Base-by-base conservation (phyloP, 2,888 invertebrate species). In the Emesis furor region DNA sequence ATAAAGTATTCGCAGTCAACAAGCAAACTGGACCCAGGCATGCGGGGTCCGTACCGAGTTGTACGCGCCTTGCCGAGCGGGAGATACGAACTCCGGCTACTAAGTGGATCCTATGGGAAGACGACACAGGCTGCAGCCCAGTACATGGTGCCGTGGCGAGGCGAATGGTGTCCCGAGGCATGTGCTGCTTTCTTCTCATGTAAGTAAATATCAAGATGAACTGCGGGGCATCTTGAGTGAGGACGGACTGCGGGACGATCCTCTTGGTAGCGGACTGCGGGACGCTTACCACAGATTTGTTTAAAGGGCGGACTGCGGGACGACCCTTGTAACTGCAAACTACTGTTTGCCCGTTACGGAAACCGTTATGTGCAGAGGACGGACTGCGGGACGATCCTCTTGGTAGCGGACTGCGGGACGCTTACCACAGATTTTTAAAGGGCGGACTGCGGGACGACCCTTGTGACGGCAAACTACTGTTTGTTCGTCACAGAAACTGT, bases 91-190 rank as follows among this genome's bases (percentile, higher is more conserved):
- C 78, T 86, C 42, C 51, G 74, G 17, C 65, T 88, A 30, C 69
- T 88, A n/a, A 72, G 73, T n/a, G 88, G 87, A 0, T 30, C 78
- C 0, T 86, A 84, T 62, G 86, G 87, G 0, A 87, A 88, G 55
- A 80, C 78, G 2, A 87, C 88, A 1, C 84, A 87, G 35, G 86
- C 88, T 1, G 84, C 86, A 0, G 86, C 84, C 3, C 76, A 86
- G 71, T 75, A 80, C 55, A 85, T 89, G 86, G 84, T 86, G 35
- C 81, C 79, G 0, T 86, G 84, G 85, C 80, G 81, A n/a, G 88
- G 85, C 3, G 84, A 87, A 37, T 85, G 84, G 87, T 73, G 67
- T 14, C 85, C 85, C 0, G 80, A 78, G 2, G 62, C 65, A 2
- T 84, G 84, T 32, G 79, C 81, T 37, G 68, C 78, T 32, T 81